Percentiles rank a stretch among this genome's conserved stretches.
Conservation (phyloP, 2,113 vertebrate species). For the Xiphophorus maculatus region DNA sequence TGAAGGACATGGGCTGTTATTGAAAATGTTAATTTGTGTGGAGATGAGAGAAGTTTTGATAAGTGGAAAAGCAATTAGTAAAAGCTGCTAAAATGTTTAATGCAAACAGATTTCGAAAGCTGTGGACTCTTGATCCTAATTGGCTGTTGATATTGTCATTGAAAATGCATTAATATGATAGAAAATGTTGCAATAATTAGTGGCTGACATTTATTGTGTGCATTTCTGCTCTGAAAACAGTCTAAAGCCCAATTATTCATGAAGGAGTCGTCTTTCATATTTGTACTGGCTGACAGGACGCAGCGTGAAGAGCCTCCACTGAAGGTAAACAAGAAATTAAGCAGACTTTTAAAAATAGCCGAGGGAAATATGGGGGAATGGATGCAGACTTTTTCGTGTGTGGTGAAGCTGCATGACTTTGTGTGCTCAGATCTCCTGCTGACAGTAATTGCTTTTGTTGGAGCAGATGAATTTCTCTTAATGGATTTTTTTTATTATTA, state of each 20-base stretch:
- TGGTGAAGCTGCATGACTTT: slow-evolving; percentile 4
- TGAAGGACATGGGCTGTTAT: slow-evolving; percentile 46
- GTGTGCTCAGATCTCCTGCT: slow-evolving; percentile 29
- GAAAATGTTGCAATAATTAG: slow-evolving; percentile 2
- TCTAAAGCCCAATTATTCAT: slow-evolving; percentile 4
- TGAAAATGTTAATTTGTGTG: slow-evolving; percentile 20
- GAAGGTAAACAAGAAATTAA: slow-evolving; percentile 24
- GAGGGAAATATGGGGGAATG: slow-evolving; percentile 9
- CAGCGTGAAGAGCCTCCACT: slow-evolving; percentile 19
- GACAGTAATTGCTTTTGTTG: slow-evolving; percentile 58
- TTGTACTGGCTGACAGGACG: slow-evolving; percentile 1
- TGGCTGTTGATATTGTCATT: neutral
- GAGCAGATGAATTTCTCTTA: slow-evolving; percentile 39
- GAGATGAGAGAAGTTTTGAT: slow-evolving; percentile 21
- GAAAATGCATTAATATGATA: neutral
- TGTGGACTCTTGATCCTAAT: neutral
- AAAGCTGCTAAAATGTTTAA: slow-evolving; percentile 21
- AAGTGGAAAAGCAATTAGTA: slow-evolving; percentile 13
- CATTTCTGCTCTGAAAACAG: neutral
- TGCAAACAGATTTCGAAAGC: neutral
- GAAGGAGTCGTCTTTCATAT: slow-evolving; percentile 9
- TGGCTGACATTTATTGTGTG: neutral
- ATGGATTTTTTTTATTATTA: slow-evolving; percentile 31
- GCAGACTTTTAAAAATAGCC: slow-evolving; percentile 6
- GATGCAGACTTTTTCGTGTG: neutral